Conservation (phyloP, 1,140 invertebrate genomes). For the Drosophila bipectinata region DNA sequence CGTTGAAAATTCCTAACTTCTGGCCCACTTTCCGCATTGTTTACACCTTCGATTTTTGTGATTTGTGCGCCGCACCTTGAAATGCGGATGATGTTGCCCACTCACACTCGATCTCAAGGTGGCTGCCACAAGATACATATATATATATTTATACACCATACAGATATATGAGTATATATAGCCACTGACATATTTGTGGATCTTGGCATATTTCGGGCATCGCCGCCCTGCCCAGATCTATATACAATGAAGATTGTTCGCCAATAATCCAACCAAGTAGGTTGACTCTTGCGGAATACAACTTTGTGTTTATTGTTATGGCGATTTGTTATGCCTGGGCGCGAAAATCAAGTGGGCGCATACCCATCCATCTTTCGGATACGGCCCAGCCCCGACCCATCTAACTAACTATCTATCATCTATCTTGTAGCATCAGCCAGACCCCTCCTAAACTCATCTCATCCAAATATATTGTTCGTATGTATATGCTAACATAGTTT, state of each 20-base stretch:
- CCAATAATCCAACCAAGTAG: constrained; percentile 27
- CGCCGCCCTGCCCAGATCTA: constrained; percentile 34
- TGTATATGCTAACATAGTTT: not conserved
- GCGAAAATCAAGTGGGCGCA: constrained; percentile 51
- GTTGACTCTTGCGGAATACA: constrained; percentile 19
- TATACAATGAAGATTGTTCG: constrained; percentile 20
- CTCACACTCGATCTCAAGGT: constrained; percentile 31
- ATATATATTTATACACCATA: constrained; percentile 1
- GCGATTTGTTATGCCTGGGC: constrained; percentile 19
- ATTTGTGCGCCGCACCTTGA: constrained; percentile 75
- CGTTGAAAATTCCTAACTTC: not conserved
- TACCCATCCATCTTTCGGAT: constrained; percentile 31
- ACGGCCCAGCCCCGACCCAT: constrained; percentile 2
- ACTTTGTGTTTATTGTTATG: constrained; percentile 55
- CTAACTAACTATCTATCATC: constrained; percentile 43
- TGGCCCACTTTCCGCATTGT: constrained; percentile 58
- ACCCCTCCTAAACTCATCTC: not conserved
- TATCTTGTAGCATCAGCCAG: constrained; percentile 7
- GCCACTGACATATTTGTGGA: constrained; percentile 20
- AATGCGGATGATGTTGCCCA: constrained; percentile 31
- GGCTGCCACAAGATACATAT: constrained; percentile 23
- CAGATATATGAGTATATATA: constrained; percentile 6
- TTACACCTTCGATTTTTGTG: constrained; percentile 77
- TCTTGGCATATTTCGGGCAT: constrained; percentile 13
- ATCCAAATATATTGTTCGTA: no score